phyloP scores from a whole-genome alignment of 2,888 invertebrate genomes.

The Mactromeris polynyma region DNA sequence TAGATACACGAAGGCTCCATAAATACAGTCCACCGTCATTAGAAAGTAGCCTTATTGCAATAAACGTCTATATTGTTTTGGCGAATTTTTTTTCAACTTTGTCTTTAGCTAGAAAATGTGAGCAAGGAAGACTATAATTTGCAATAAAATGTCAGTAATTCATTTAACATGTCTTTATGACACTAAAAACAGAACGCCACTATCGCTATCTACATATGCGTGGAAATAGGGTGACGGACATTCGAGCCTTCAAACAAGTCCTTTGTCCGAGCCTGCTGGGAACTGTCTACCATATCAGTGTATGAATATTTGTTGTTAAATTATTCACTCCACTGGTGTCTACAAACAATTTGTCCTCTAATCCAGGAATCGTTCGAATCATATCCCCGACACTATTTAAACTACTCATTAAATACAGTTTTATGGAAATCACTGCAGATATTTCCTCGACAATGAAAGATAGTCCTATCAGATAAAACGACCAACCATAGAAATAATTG shows the following conservation, averaged over 20 bases:
- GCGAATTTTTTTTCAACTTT: too few species aligned
- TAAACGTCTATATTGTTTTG: too few species aligned
- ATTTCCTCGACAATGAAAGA: constrained; percentile 79
- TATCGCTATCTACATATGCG: not conserved
- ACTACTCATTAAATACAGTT: constrained; percentile 75
- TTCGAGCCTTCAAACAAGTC: not conserved
- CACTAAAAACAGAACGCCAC: not conserved
- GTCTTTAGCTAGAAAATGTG: not conserved
- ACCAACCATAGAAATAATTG: constrained; percentile 80
- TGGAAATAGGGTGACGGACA: not conserved
- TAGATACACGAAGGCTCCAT: too few species aligned
- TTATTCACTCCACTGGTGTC: constrained; percentile 31
- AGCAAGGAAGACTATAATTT: not conserved
- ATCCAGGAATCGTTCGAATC: constrained; percentile 68
- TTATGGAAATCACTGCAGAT: constrained; percentile 81
- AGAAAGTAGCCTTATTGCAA: too few species aligned
- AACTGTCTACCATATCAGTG: constrained; percentile 59
- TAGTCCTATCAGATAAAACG: constrained; percentile 80
- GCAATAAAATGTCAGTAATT: not conserved
- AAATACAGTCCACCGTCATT: too few species aligned
- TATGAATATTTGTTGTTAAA: constrained; percentile 52
- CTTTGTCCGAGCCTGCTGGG: not conserved
- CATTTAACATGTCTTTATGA: not conserved
- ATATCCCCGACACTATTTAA: constrained; percentile 62
- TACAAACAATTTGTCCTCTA: constrained; percentile 68